These are phyloP conservation scores for Myotis vivesi DNA, from an alignment of 2,797 vertebrate genomes.

Conservation along the genomic window DNA sequence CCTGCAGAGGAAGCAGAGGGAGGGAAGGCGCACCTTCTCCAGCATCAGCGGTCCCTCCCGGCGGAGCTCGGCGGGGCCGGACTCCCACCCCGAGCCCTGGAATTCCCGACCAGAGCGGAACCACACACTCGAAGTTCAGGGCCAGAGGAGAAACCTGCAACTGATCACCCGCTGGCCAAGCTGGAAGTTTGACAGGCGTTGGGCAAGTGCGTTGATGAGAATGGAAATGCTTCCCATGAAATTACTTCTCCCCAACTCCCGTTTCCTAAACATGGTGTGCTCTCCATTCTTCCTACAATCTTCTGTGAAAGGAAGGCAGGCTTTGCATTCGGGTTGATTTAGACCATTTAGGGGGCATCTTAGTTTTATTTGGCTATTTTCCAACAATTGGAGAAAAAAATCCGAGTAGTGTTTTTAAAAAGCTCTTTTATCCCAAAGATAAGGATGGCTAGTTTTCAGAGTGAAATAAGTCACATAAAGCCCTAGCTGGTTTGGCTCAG, in stretches of 20 bases:
- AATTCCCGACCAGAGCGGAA: background rate
- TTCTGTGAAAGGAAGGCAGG: background rate
- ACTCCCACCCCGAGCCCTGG: fast-evolving
- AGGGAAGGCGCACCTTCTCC: background rate
- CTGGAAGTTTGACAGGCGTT: background rate
- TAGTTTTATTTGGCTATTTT: background rate
- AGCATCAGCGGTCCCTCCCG: no score
- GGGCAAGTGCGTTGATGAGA: background rate
- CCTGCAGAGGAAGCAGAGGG: slow-evolving; percentile 80
- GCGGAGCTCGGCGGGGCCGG: fast-evolving
- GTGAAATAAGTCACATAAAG: background rate
- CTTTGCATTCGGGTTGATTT: background rate
- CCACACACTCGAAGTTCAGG: background rate
- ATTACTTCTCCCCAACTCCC: background rate
- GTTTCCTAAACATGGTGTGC: background rate
- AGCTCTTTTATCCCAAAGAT: background rate
- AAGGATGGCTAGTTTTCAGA: background rate
- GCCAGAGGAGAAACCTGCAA: background rate
- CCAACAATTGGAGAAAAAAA: background rate
- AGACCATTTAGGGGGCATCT: background rate
- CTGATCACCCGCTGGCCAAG: fast-evolving
- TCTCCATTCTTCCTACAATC: background rate
- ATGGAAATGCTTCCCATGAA: background rate
- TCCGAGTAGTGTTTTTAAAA: background rate
- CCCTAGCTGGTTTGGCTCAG: no score